These are phyloP conservation scores for Parasteatoda tepidariorum DNA, from an alignment of 1,140 invertebrate genomes.

Conservation along the genomic window DNA sequence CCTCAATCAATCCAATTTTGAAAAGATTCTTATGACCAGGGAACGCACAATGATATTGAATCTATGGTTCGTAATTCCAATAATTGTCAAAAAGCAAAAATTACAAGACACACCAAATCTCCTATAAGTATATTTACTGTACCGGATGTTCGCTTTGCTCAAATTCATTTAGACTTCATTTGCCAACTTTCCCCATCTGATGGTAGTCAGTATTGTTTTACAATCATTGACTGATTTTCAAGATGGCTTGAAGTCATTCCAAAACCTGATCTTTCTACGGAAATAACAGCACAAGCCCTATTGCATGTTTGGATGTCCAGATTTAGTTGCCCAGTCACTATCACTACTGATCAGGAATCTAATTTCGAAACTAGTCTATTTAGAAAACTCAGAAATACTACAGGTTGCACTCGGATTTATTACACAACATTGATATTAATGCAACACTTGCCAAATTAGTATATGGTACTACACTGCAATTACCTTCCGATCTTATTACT, in stretches of 20 bases:
- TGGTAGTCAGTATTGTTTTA: too few relatives aligned
- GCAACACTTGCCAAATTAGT: not conserved
- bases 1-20: too few relatives aligned
- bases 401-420: not conserved
- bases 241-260: too few relatives aligned
- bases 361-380: conserved; percentile 69
- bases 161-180: not conserved
- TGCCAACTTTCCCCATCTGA: not conserved
- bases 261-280: conserved; percentile 66
- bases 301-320: conserved; percentile 66
- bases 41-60: too few relatives aligned
- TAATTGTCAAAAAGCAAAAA: too few relatives aligned
- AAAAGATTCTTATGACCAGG: too few relatives aligned
- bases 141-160: not conserved
- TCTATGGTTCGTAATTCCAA: not conserved
- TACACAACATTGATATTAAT: not conserved
- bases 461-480: not conserved
- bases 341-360: conserved; percentile 68
- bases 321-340: conserved; percentile 63
- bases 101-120: too few relatives aligned
- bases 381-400: conserved; percentile 33
- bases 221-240: too few relatives aligned
- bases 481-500: not conserved
- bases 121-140: not conserved
- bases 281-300: conserved; percentile 66